phyloP scores from a whole-genome alignment of 2,888 invertebrate species.

The Latrodectus elegans region DNA sequence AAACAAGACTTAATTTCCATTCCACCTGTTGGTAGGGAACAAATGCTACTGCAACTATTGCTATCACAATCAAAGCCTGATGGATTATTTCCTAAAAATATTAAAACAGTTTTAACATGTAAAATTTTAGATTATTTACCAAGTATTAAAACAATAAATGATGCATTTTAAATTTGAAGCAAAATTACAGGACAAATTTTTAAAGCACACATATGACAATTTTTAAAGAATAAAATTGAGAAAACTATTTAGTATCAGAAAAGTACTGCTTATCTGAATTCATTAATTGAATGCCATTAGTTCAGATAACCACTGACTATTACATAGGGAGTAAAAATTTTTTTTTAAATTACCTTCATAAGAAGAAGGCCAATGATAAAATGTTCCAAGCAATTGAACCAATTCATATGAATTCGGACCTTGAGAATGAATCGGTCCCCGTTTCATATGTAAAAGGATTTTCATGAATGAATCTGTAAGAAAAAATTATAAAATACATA shows the following conservation, averaged over 20 bases:
- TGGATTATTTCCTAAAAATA: slow-evolving; percentile 34
- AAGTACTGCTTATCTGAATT: too few species aligned
- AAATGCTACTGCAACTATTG: slow-evolving; percentile 64
- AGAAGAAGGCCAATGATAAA: slow-evolving; percentile 68
- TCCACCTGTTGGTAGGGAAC: slow-evolving; percentile 38
- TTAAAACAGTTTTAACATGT: too few species aligned
- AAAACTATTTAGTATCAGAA: too few species aligned
- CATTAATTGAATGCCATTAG: too few species aligned
- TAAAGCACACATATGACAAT: too few species aligned
- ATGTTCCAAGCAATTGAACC: slow-evolving; percentile 69
- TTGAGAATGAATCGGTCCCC: slow-evolving; percentile 67
- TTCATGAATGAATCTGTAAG: slow-evolving; percentile 56
- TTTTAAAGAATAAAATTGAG: too few species aligned
- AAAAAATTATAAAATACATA: neutral
- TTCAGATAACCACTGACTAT: too few species aligned
- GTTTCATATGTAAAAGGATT: slow-evolving; percentile 66
- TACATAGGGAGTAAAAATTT: neutral
- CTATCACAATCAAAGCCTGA: slow-evolving; percentile 61
- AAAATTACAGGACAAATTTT: too few species aligned
- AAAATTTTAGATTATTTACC: too few species aligned
- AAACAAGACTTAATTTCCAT: slow-evolving; percentile 76
- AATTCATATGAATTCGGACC: slow-evolving; percentile 63
- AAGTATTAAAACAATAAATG: too few species aligned
- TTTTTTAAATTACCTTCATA: slow-evolving; percentile 43
- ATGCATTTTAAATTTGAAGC: too few species aligned